phyloP scores from a whole-genome alignment of 2,888 invertebrate genomes.

The Aleiodes leptofemur region DNA sequence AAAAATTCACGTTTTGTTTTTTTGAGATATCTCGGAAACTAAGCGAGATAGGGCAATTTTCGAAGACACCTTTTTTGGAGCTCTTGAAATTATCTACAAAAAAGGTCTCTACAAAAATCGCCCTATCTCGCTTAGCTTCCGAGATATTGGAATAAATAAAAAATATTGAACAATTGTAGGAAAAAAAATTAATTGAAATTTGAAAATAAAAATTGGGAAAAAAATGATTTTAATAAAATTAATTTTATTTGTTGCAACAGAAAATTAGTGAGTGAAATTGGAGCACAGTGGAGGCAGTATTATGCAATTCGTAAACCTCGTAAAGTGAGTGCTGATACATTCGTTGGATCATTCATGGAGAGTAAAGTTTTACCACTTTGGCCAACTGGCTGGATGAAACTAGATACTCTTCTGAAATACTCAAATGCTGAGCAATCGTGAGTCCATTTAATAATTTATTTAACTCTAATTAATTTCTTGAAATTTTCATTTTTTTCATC shows the following conservation, averaged over 20 bases:
- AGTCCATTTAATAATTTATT: conserved; percentile 51
- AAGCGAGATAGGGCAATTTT: too few species aligned
- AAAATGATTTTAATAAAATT: neutral
- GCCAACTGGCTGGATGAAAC: conserved; percentile 82
- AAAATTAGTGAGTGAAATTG: conserved; percentile 67
- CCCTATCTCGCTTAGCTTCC: too few species aligned
- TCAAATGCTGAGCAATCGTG: conserved; percentile 70
- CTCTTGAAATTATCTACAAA: too few species aligned
- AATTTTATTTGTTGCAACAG: conserved; percentile 50
- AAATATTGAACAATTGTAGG: too few species aligned
- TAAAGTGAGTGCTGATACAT: conserved; percentile 76
- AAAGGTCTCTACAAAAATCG: too few species aligned
- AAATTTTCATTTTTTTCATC: neutral
- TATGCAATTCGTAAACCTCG: conserved; percentile 76
- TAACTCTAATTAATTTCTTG: neutral
- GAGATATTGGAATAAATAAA: too few species aligned
- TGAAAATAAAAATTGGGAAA: neutral
- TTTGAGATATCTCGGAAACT: too few species aligned
- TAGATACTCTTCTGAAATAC: conserved; percentile 78
- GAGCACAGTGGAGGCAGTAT: conserved; percentile 67
- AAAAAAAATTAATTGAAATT: too few species aligned
- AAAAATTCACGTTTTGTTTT: too few species aligned
- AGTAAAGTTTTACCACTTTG: conserved; percentile 81
- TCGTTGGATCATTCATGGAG: conserved; percentile 78
- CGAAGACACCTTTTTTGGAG: too few species aligned